These are phyloP conservation scores for Anguilla marmorata DNA, from an alignment of 2,797 vertebrate genomes.

Conservation along the genomic window DNA sequence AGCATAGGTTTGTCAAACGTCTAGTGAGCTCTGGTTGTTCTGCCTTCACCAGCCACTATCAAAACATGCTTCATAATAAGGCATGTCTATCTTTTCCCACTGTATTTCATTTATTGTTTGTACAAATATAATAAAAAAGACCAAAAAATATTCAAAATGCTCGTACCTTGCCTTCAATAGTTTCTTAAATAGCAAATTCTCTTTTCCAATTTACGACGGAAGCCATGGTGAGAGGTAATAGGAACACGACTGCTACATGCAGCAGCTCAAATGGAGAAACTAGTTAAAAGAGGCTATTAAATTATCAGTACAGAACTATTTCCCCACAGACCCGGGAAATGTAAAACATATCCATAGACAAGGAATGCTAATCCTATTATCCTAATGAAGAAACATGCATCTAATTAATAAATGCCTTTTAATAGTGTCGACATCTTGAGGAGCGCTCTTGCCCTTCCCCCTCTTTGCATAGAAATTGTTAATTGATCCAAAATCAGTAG, in stretches of 20 bases:
- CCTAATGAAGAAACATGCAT: conserved; percentile 80
- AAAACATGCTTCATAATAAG: conserved; percentile 40
- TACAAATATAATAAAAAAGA: neutral
- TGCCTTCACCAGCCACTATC: conserved; percentile 3
- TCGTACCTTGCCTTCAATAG: neutral
- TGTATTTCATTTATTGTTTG: neutral
- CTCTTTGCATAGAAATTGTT: conserved; percentile 73
- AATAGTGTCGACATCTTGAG: conserved; percentile 77
- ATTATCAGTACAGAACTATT: conserved; percentile 64
- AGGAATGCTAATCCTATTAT: conserved; percentile 80
- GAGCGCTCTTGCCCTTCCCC: conserved; percentile 77
- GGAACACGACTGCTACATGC: conserved; percentile 26
- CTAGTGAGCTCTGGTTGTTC: conserved; percentile 39
- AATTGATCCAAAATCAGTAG: conserved; percentile 80
- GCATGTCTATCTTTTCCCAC: neutral
- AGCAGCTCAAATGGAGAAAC: conserved; percentile 31
- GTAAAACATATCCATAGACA: conserved; percentile 78
- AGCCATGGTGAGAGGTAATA: conserved; percentile 8
- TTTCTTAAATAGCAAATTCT: conserved; percentile 10
- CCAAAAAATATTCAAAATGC: neutral
- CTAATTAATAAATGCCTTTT: conserved; percentile 84
- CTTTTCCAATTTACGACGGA: conserved; percentile 5
- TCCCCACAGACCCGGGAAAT: conserved; percentile 70
- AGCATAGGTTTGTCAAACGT: conserved; percentile 48
- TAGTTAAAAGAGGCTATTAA: conserved; percentile 40